Base-by-base conservation (phyloP, 2,888 invertebrate species). In the Caenorhabditis wallacei region DNA sequence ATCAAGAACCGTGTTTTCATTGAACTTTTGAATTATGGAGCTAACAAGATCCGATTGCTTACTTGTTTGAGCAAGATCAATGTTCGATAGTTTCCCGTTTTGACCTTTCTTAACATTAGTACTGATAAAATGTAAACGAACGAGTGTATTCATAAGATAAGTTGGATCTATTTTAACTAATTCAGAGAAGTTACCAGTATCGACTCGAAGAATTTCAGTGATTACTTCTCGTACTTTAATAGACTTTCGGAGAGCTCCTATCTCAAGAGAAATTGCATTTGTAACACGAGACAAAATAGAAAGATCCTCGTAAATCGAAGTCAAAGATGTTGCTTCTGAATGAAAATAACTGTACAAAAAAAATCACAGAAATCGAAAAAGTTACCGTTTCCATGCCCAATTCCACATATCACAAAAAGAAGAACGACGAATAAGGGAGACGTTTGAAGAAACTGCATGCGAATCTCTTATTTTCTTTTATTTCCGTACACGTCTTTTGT, bases 211-310 rank as follows among this genome's bases (percentile, higher is more conserved):
- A 46, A 57, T 5, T 26, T 70, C 70, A 2, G 57, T 35, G 20
- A 57, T 30, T 1, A 70, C 57, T 1, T 70, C 70, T 13, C 57
- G 57, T 10, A 46, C 22, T 26, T 57, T 43, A 7, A 70, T n/a
- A 3, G 57, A 18, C 20, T 57, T 57, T 18, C 8, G 30, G 16
- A 46, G 46, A 20, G 46, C 57, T 5, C 57, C 70, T 11, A 57
- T 11, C n/a, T 70, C 30, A 2, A 70, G 48, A 35, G 56, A 22
- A 30, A 70, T 59, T 7, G 70, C 70, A 22, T 70, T 70, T 1
- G 70, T 70, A 8, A 70, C 59, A 35, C 70, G 70, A 43, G 70
- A 57, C 30, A 70, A 46, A 26, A 56, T 70, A 1, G 56, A 57
- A 7, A 70, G 48, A 1, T 70, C 70, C 4, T 70, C 16, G 10